A percentile compares a stretch with the other conserved stretches of the same genome.
Evolutionary conservation across 53 echinoderm and acorn worm genomes (phyloP).

Genomic region (Antedon mediterranea): DNA sequence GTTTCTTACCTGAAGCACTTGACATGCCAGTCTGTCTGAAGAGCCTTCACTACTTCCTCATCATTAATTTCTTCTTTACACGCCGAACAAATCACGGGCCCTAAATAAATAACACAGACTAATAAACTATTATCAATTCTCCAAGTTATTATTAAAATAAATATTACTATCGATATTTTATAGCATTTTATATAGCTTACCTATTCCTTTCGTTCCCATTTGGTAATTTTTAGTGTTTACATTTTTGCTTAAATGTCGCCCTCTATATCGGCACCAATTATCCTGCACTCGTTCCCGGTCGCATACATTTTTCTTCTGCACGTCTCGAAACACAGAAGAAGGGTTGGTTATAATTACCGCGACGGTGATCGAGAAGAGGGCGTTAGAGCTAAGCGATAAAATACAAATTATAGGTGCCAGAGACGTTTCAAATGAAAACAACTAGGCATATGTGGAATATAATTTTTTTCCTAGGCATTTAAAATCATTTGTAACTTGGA

Average conservation of each 20-base stretch:
- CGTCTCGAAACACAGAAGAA: too few relatives aligned
- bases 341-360: too few relatives aligned
- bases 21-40: constrained; percentile 1
- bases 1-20: constrained; percentile 5
- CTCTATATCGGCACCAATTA: background rate
- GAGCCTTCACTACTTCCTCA: background rate
- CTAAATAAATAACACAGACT: background rate
- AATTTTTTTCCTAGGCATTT: too few relatives aligned
- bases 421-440: too few relatives aligned
- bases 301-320: too few relatives aligned
- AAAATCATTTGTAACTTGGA: too few relatives aligned
- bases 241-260: background rate
- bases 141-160: background rate
- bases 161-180: background rate
- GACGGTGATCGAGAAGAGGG: too few relatives aligned
- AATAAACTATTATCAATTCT: too few relatives aligned
- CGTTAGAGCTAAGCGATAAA: too few relatives aligned
- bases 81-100: background rate
- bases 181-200: background rate
- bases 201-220: background rate
- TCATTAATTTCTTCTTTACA: constrained; percentile 4
- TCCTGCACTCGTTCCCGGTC: background rate
- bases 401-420: too few relatives aligned
- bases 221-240: background rate
- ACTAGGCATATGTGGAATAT: too few relatives aligned